Conservation (phyloP, 2,113 vertebrate genomes). For the Rhombomys opimus region DNA sequence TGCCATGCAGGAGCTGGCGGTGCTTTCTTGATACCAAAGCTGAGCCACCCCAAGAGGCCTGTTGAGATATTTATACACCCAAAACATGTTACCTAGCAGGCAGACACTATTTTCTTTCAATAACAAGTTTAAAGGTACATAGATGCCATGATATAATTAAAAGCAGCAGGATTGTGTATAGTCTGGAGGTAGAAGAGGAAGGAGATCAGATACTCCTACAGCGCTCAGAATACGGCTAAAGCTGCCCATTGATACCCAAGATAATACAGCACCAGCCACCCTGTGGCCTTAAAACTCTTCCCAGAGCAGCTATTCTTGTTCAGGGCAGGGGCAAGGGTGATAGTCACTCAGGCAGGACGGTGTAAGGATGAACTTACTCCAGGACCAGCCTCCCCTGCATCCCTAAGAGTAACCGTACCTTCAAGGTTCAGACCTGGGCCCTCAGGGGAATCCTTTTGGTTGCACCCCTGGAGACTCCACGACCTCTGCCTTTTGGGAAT, state of each 20-base stretch:
- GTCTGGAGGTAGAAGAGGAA: neutral
- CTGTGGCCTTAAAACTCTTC: neutral
- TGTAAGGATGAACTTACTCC: neutral
- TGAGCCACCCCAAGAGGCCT: conserved; percentile 94
- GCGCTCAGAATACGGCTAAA: neutral
- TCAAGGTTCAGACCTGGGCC: neutral
- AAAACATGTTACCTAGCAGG: conserved; percentile 15
- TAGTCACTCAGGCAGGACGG: too few species aligned
- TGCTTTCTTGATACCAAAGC: conserved; percentile 90
- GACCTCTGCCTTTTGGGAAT: neutral
- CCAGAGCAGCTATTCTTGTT: neutral
- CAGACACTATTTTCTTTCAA: neutral
- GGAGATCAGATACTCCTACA: neutral
- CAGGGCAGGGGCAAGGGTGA: too few species aligned
- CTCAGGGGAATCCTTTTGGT: neutral
- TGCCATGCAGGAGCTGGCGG: conserved; percentile 87
- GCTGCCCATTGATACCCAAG: neutral
- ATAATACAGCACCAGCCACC: neutral
- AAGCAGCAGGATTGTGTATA: neutral
- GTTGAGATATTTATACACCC: conserved; percentile 73
- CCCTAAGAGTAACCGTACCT: neutral
- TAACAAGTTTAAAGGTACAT: neutral
- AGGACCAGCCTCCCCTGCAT: neutral
- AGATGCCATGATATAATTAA: neutral
- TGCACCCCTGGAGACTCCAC: neutral